A percentile compares a stretch with the other conserved stretches of the same genome.
Evolutionary conservation across 2,797 vertebrate species (phyloP).

Genomic region (Basileuterus tristriatus): DNA sequence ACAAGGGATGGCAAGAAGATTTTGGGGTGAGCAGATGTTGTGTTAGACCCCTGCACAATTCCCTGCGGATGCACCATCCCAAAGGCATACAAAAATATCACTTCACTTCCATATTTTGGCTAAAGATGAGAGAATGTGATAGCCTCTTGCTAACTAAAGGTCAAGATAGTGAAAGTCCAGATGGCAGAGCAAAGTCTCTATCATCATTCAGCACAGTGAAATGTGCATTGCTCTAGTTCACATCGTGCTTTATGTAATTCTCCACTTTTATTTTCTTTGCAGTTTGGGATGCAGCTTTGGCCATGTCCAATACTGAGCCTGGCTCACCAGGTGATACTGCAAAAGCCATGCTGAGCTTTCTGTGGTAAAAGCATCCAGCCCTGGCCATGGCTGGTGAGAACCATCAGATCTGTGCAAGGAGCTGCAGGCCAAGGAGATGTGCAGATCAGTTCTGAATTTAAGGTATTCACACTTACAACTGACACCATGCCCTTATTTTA

Average conservation of each 20-base stretch:
- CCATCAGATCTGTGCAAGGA: not conserved
- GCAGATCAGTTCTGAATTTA: not conserved
- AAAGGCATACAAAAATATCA: not conserved
- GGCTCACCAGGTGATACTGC: rapidly evolving
- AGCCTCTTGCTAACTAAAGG: not conserved
- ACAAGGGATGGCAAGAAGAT: not conserved
- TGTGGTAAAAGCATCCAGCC: not conserved
- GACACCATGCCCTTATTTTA: rapidly evolving
- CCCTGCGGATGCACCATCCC: not conserved
- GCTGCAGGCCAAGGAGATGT: not conserved
- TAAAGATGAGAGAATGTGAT: not conserved
- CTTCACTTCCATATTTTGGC: not conserved
- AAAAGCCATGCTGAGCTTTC: not conserved
- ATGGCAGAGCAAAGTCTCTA: not conserved
- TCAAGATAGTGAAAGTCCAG: not conserved
- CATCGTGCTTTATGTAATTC: not conserved
- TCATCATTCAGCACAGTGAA: not conserved
- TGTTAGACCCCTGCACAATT: not conserved
- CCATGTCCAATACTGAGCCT: rapidly evolving
- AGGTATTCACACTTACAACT: not conserved
- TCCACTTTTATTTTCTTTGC: not conserved
- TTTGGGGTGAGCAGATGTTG: not conserved
- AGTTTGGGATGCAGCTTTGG: not conserved
- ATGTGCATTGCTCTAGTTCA: not conserved
- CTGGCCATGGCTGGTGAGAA: not conserved